Conservation (phyloP, 53 echinoderm and acorn worm species). For the Holothuria leucospilota region DNA sequence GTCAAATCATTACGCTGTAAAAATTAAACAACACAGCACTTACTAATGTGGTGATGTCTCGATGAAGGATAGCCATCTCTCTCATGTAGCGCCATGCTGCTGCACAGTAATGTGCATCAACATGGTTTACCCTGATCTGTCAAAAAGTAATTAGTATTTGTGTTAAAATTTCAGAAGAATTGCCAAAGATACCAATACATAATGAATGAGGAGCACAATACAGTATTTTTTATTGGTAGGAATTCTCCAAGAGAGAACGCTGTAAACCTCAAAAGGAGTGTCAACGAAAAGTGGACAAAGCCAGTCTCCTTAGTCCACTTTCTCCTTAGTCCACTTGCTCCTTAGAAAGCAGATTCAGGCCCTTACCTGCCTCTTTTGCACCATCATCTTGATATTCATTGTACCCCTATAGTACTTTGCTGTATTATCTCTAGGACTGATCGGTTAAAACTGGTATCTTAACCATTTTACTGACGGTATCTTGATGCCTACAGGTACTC, state of each 20-base stretch:
- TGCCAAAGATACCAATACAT: too few species aligned
- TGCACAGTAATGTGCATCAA: constrained; percentile 54
- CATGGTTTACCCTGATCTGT: constrained; percentile 50
- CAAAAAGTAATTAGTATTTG: constrained; percentile 33
- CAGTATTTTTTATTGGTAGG: too few species aligned
- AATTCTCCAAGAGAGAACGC: background rate
- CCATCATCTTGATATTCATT: constrained; percentile 57
- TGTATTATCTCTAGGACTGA: constrained; percentile 37
- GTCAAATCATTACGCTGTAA: background rate
- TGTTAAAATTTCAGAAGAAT: constrained; percentile 40
- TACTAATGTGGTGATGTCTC: background rate
- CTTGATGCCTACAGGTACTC: constrained; percentile 18
- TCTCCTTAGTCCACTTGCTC: too few species aligned
- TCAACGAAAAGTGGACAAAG: too few species aligned
- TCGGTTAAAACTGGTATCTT: constrained; percentile 52
- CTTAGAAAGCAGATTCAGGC: background rate
- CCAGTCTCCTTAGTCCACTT: too few species aligned
- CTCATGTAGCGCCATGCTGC: constrained; percentile 59
- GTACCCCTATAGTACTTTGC: constrained; percentile 42
- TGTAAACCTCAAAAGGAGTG: background rate
- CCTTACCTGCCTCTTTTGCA: constrained; percentile 55
- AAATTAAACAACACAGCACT: background rate
- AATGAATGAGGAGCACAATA: too few species aligned
- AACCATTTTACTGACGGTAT: constrained; percentile 53
- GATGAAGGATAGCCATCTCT: constrained; percentile 53